A percentile compares a stretch with the other conserved stretches of the same genome.
phyloP scores from a whole-genome alignment of 2,113 vertebrate genomes.

The Mustelus asterias region DNA sequence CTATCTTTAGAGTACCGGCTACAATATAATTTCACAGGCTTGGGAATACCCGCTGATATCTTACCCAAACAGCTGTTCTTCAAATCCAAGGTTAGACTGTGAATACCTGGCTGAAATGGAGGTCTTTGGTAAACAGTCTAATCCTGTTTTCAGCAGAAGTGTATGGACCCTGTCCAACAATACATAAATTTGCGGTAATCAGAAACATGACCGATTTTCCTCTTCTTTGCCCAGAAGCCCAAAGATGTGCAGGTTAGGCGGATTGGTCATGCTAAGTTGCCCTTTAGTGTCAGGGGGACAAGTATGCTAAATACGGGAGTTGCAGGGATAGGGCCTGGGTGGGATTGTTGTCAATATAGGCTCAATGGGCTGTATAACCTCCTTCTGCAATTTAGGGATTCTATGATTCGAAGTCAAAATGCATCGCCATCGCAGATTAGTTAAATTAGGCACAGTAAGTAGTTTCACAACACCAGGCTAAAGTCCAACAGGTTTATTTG shows the following conservation, averaged over 20 bases:
- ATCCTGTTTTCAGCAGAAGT: not conserved
- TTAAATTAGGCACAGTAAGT: too few relatives aligned
- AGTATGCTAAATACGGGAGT: too few relatives aligned
- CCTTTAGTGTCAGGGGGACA: too few relatives aligned
- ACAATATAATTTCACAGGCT: not conserved
- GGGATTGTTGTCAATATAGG: too few relatives aligned
- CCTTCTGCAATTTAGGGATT: too few relatives aligned
- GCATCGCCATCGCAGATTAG: not conserved
- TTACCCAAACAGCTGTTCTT: not conserved
- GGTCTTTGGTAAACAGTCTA: not conserved
- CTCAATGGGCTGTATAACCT: too few relatives aligned
- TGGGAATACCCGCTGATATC: not conserved
- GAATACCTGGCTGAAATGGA: not conserved
- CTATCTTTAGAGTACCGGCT: not conserved
- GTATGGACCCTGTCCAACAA: not conserved
- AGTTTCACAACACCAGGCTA: too few relatives aligned
- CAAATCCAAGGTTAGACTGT: not conserved
- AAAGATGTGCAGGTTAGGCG: too few relatives aligned
- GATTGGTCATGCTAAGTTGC: too few relatives aligned
- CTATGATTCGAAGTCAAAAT: not conserved
- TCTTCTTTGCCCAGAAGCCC: not conserved
- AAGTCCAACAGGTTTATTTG: too few relatives aligned
- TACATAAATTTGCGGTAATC: not conserved
- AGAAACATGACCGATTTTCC: not conserved
- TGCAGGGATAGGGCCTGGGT: too few relatives aligned